Percentiles rank a stretch among this genome's conserved stretches.
These are phyloP conservation scores for Hippasteria phrygiana DNA, from an alignment of 53 echinoderm and acorn worm genomes.

Conservation along the genomic window DNA sequence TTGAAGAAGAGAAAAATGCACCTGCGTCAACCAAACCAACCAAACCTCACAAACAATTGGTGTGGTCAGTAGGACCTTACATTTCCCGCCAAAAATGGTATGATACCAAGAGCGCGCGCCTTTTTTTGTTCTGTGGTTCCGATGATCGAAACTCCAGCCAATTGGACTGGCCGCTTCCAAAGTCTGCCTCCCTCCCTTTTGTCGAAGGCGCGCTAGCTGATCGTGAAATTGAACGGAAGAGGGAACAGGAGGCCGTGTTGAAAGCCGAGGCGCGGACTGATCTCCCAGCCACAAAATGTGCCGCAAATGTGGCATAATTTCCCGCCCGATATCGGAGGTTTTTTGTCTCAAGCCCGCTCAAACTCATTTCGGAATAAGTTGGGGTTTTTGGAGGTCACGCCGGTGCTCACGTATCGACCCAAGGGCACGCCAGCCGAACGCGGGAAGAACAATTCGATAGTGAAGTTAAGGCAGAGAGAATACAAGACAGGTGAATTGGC, in stretches of 20 bases:
- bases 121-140: not conserved
- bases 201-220: constrained; percentile 33
- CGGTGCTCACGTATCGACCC: constrained; percentile 26
- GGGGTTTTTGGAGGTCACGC: constrained; percentile 34
- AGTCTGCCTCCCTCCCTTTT: not conserved
- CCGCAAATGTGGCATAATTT: constrained; percentile 54
- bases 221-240: constrained; percentile 65
- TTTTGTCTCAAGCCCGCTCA: constrained; percentile 15
- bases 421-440: not conserved
- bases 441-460: not conserved
- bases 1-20: constrained; percentile 13
- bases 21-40: constrained; percentile 11
- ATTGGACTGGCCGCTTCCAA: constrained; percentile 7
- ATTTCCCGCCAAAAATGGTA: not conserved
- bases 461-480: not conserved
- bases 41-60: not conserved
- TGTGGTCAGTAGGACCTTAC: constrained; percentile 22
- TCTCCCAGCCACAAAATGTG: constrained; percentile 43
- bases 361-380: constrained; percentile 43
- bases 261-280: not conserved
- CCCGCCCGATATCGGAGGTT: constrained; percentile 20
- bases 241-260: constrained; percentile 4
- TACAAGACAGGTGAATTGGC: constrained; percentile 30
- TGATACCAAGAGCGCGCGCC: not conserved
- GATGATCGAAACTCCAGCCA: constrained; percentile 18